Base-by-base conservation (phyloP, 2,888 invertebrate species). In the Ligdia adustata region DNA sequence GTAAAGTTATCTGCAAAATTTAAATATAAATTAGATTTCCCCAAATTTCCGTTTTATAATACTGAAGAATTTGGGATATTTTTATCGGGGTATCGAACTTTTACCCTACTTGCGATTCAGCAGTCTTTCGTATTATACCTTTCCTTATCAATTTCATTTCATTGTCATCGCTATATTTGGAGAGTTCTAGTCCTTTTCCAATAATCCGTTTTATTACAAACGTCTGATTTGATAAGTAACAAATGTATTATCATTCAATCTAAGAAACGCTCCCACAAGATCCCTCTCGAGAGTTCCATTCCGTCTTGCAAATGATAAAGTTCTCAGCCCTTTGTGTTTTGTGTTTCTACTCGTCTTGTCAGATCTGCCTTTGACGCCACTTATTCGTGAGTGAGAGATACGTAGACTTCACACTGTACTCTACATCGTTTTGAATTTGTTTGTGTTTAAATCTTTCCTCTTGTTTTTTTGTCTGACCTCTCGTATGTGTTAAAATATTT, bases 291-390 rank as follows among this genome's bases (percentile, higher is more conserved):
- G 9, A 9, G 18, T 13, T 39, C 12, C 6, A 5, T 16, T 16
- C n/a, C n/a, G 33, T 27, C 33, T 45, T 35, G 9, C 26, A 40
- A 34, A 40, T 47, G 35, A 41, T 47, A 29, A 34, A 35, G 40
- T 35, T 29, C 9, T 41, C 13, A 9, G 35, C n/a, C 26, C 38
- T 32, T 44, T 44, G 31, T 44, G 9, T 26, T 26, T 14, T 38
- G 16, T 26, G 12, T 29, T 39, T 13, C 38, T 6, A n/a, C 28
- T 22, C 9, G 4, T 14, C 9, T 22, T 14, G 4, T 14, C 9
- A 9, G 15, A 29, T 40, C 29, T 35, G 40, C 16, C 16, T 40
- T 40, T 40, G 40, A 37, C 26, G 27, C 26, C 34, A 28, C 33
- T 22, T 26, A 33, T 15, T n/a, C n/a, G n/a, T n/a, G n/a, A n/a